Evolutionary conservation across 2,888 invertebrate genomes (phyloP).

Genomic region (Drepanosiphum platanoidis): DNA sequence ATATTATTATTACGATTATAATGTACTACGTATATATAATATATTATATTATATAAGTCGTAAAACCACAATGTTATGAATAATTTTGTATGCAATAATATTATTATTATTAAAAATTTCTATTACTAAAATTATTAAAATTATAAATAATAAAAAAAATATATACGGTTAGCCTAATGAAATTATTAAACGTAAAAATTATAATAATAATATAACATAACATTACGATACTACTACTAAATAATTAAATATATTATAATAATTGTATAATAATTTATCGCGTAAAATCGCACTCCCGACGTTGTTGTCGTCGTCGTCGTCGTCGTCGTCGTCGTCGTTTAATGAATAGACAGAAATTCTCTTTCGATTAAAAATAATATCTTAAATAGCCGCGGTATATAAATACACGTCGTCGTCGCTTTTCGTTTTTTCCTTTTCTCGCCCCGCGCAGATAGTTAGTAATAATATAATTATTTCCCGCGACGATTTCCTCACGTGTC

Average conservation of each 20-base stretch:
- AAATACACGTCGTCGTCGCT: too few relatives aligned
- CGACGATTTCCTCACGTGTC: neutral
- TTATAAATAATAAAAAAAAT: neutral
- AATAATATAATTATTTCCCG: too few relatives aligned
- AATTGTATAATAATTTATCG: constrained; percentile 37
- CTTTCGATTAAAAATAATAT: neutral
- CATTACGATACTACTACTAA: neutral
- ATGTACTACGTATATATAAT: too few relatives aligned
- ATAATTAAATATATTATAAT: too few relatives aligned
- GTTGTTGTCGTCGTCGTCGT: too few relatives aligned
- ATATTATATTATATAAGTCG: neutral
- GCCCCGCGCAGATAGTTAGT: too few relatives aligned
- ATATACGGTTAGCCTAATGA: neutral
- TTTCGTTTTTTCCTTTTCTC: neutral
- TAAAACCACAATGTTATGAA: constrained; percentile 12
- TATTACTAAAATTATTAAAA: constrained; percentile 21
- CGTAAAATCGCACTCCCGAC: constrained; percentile 30
- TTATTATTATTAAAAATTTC: too few relatives aligned
- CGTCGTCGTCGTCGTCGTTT: too few relatives aligned
- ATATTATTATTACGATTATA: neutral
- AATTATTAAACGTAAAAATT: neutral
- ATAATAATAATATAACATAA: constrained; percentile 14
- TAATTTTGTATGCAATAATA: constrained; percentile 17
- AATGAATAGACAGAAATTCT: neutral
- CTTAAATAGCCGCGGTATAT: too few relatives aligned